phyloP scores from a whole-genome alignment of 2,113 vertebrate species.

The Rostratula benghalensis region DNA sequence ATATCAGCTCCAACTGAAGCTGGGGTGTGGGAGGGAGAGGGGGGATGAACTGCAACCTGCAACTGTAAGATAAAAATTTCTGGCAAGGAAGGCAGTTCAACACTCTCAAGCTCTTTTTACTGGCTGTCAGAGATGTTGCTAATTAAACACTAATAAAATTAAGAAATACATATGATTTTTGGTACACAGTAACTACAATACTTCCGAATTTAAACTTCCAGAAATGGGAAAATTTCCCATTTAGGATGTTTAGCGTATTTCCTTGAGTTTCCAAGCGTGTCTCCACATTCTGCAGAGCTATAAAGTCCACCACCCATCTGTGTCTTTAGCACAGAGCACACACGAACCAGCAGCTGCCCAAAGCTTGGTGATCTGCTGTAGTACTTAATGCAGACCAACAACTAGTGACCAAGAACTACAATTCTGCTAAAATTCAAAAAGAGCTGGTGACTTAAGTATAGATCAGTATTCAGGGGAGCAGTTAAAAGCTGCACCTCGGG shows the following conservation, averaged over 20 bases:
- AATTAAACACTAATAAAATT: neutral
- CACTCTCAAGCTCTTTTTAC: neutral
- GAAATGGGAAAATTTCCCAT: neutral
- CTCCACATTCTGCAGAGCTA: neutral
- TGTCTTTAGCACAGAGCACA: neutral
- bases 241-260: neutral
- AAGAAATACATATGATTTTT: neutral
- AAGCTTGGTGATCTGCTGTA: neutral
- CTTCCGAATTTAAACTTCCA: neutral
- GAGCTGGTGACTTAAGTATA: neutral
- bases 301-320: neutral
- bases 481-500: neutral
- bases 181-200: neutral
- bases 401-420: neutral
- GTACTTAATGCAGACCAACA: neutral
- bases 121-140: neutral
- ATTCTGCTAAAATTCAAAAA: neutral
- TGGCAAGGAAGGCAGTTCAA: neutral
- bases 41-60: neutral
- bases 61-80: neutral
- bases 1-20: slow-evolving; percentile 52
- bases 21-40: neutral
- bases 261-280: neutral
- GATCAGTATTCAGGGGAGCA: neutral
- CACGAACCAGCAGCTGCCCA: neutral